Conservation (phyloP, 2,888 invertebrate species). For the Cloeon dipterum region DNA sequence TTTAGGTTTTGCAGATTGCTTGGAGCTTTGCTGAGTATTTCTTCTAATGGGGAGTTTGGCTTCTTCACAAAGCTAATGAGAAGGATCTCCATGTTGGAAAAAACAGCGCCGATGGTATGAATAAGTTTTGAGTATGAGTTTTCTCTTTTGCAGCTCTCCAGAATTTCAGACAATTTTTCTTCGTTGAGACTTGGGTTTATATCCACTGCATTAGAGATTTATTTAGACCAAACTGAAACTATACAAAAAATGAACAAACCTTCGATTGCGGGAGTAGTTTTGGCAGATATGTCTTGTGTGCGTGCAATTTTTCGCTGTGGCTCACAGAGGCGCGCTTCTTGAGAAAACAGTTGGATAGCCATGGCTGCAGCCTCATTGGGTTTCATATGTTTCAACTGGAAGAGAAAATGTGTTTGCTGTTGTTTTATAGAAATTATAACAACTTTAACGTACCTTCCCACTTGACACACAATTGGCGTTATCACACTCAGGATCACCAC, state of each 20-base stretch:
- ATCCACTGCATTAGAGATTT: too few relatives aligned
- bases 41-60: slow-evolving; percentile 23
- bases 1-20: slow-evolving; percentile 29
- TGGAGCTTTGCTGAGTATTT: slow-evolving; percentile 27
- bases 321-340: slow-evolving; percentile 67
- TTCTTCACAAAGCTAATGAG: slow-evolving; percentile 42
- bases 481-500: slow-evolving; percentile 68
- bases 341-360: slow-evolving; percentile 65
- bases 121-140: slow-evolving; percentile 47
- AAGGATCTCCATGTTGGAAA: slow-evolving; percentile 39
- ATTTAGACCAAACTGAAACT: too few relatives aligned
- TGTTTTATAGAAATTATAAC: too few relatives aligned
- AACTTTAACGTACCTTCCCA: slow-evolving; percentile 53
- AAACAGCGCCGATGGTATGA: slow-evolving; percentile 54
- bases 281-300: too few relatives aligned
- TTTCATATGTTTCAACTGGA: slow-evolving; percentile 42
- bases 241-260: too few relatives aligned
- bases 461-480: slow-evolving; percentile 80
- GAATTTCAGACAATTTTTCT: slow-evolving; percentile 44
- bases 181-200: slow-evolving; percentile 43
- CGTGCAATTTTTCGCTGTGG: slow-evolving; percentile 43
- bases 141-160: slow-evolving; percentile 45
- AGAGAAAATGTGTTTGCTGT: neutral
- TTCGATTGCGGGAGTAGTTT: too few relatives aligned
- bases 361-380: slow-evolving; percentile 79